Conservation (phyloP, 2,888 invertebrate species). For the Carpatolechia fugitivella region DNA sequence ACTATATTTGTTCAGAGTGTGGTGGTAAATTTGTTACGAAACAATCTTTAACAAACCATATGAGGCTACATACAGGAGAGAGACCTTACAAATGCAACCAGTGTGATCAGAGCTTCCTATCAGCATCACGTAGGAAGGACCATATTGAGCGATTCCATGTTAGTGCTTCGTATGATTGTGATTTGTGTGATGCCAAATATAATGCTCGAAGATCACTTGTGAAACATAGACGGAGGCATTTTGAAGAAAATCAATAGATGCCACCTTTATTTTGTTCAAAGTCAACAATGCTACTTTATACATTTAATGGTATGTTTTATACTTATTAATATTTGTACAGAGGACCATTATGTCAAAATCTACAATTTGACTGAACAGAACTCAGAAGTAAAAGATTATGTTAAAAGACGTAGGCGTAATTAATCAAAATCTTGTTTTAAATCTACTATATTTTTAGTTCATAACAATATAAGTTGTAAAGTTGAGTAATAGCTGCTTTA, state of each 20-base stretch:
- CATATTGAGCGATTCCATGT: conserved; percentile 14
- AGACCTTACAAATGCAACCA: conserved; percentile 12
- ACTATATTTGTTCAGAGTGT: conserved; percentile 13
- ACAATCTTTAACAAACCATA: conserved; percentile 15
- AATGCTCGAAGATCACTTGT: conserved; percentile 13
- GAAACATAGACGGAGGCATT: conserved; percentile 30
- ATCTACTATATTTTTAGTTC: too few relatives aligned
- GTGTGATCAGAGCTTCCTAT: conserved; percentile 17
- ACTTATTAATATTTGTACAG: too few relatives aligned
- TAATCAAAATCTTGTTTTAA: not conserved
- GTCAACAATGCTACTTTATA: too few relatives aligned
- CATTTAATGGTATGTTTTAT: too few relatives aligned
- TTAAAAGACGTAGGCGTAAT: too few relatives aligned
- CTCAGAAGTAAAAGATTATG: too few relatives aligned
- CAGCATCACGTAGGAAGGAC: conserved; percentile 14
- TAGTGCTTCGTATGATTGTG: conserved; percentile 10
- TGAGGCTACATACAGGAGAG: conserved; percentile 16
- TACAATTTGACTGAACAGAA: too few relatives aligned
- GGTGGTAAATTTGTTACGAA: conserved; percentile 17
- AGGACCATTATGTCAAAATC: too few relatives aligned
- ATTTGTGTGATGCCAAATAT: conserved; percentile 15
- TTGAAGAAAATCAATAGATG: not conserved
- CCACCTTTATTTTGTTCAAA: too few relatives aligned
- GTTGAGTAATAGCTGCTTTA: too few relatives aligned
- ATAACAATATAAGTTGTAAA: too few relatives aligned